These are phyloP conservation scores for Alectura lathami DNA, from an alignment of 2,113 vertebrate genomes.

Conservation along the genomic window DNA sequence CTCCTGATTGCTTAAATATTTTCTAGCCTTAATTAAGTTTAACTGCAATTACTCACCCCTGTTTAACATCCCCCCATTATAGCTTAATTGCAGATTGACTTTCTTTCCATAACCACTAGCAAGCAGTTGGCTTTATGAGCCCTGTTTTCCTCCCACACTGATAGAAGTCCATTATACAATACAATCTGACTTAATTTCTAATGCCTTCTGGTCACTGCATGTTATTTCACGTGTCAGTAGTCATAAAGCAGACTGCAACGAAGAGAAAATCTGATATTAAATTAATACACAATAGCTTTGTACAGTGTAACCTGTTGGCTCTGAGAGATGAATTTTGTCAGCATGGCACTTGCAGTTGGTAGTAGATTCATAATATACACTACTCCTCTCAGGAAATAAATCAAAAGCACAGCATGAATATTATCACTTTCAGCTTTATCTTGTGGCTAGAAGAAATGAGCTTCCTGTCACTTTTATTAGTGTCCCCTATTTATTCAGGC, in stretches of 20 bases:
- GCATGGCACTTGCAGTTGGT: not conserved
- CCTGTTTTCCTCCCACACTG: not conserved
- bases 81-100: slow-evolving; percentile 7
- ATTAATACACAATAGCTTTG: not conserved
- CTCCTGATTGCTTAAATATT: not conserved
- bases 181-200: slow-evolving; percentile 6
- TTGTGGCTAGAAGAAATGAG: not conserved
- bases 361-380: not conserved
- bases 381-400: not conserved
- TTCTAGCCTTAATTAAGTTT: not conserved
- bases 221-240: not conserved
- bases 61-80: not conserved
- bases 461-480: not conserved
- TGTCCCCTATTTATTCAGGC: not conserved
- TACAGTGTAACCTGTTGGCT: not conserved
- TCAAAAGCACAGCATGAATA: not conserved
- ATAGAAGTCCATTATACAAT: not conserved
- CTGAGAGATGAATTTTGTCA: not conserved
- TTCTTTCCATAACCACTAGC: slow-evolving; percentile 16
- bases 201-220: not conserved
- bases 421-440: not conserved
- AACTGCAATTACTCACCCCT: not conserved
- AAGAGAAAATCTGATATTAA: not conserved
- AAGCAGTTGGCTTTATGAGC: not conserved
- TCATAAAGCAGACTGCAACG: not conserved